Percentiles rank a stretch among this genome's conserved stretches.
Conservation (phyloP, 2,113 vertebrate species). For the Empidonax traillii region DNA sequence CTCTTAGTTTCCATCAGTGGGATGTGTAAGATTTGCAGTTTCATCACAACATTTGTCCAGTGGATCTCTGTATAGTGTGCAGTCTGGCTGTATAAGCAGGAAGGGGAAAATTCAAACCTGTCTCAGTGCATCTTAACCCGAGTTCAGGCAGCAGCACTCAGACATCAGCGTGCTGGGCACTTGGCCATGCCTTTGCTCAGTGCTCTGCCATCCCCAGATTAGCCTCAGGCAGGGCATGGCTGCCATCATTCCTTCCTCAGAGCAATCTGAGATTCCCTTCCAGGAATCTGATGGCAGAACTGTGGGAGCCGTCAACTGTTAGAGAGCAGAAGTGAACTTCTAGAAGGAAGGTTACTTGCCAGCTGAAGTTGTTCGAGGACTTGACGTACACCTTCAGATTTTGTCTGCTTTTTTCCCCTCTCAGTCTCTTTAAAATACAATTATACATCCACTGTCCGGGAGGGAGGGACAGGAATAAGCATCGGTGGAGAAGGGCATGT, state of each 20-base stretch:
- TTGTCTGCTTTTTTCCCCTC: neutral
- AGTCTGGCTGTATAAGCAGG: accelerated
- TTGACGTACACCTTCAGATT: accelerated
- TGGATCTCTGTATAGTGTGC: neutral
- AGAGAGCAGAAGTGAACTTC: neutral
- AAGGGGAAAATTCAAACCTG: neutral
- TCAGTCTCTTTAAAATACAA: neutral
- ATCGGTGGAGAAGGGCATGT: neutral
- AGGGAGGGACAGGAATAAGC: neutral
- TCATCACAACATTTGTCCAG: neutral
- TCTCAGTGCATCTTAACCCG: neutral
- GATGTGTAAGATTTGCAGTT: neutral
- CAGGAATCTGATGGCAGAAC: neutral
- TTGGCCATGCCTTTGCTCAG: neutral
- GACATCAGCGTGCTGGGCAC: neutral
- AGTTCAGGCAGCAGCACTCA: neutral
- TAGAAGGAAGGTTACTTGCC: neutral
- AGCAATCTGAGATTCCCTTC: neutral
- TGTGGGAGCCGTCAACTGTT: neutral
- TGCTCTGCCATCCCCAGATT: neutral
- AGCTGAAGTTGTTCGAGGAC: neutral
- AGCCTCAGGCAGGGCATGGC: neutral
- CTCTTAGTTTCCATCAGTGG: neutral
- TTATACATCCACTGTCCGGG: accelerated
- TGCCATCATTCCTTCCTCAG: neutral